Conservation (phyloP, 2,797 vertebrate species). For the Threskiornis aethiopicus region DNA sequence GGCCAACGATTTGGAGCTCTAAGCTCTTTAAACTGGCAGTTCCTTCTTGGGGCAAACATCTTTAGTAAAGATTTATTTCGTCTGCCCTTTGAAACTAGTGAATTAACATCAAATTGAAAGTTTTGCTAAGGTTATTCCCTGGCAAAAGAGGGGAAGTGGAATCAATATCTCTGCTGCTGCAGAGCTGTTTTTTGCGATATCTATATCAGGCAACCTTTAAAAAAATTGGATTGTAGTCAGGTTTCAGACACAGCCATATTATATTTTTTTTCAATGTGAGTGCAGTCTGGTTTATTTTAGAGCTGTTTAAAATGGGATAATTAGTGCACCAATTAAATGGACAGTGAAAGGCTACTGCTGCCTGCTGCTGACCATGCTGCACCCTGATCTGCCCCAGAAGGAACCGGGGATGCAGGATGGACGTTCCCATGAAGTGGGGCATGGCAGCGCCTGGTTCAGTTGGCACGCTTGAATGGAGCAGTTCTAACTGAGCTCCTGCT, state of each 20-base stretch:
- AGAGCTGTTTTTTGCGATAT: neutral
- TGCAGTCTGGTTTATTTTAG: neutral
- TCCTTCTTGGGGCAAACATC: slow-evolving; percentile 34
- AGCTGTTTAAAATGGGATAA: neutral
- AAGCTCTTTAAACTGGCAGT: neutral
- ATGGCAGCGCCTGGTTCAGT: accelerated
- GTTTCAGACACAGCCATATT: neutral
- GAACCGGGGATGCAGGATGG: neutral
- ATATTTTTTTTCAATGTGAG: neutral
- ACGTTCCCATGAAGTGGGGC: neutral
- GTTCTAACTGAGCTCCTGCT: accelerated
- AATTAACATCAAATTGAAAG: slow-evolving; percentile 35
- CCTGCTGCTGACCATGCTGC: neutral
- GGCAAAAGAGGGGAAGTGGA: neutral
- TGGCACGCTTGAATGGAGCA: neutral
- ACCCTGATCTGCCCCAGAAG: accelerated
- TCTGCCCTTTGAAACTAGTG: slow-evolving; percentile 34
- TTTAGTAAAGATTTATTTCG: slow-evolving; percentile 60
- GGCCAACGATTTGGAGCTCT: neutral
- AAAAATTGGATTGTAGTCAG: slow-evolving; percentile 26
- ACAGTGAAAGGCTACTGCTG: neutral
- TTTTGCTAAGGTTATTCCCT: slow-evolving; percentile 39
- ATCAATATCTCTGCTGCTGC: slow-evolving; percentile 11
- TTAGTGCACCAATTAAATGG: neutral
- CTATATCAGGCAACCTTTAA: slow-evolving; percentile 24